A percentile compares a stretch with the other conserved stretches of the same genome.
Conservation (phyloP, 2,888 invertebrate species). For the Dorcus hopei region DNA sequence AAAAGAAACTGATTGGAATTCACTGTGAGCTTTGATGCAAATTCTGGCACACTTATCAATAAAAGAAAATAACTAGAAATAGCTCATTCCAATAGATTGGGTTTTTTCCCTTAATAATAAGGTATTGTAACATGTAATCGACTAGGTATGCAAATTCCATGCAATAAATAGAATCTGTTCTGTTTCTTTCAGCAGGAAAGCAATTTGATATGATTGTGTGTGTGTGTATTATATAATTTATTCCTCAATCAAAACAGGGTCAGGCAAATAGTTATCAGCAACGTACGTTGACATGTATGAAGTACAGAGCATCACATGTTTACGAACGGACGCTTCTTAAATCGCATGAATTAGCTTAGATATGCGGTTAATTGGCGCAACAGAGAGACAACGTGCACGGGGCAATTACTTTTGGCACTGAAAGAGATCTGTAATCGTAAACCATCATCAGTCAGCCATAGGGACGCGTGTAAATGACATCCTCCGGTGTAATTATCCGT, state of each 20-base stretch:
- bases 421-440: constrained; percentile 15
- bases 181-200: too few species aligned
- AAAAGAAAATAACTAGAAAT: too few species aligned
- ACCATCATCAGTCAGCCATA: constrained; percentile 17
- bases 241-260: constrained; percentile 8
- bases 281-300: neutral
- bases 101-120: too few species aligned
- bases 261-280: constrained; percentile 4
- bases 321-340: constrained; percentile 1
- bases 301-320: neutral
- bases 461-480: constrained; percentile 1
- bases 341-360: neutral
- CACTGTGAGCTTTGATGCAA: too few species aligned
- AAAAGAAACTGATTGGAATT: too few species aligned
- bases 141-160: too few species aligned
- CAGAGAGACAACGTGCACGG: neutral
- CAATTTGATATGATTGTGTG: too few species aligned
- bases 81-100: too few species aligned
- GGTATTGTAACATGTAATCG: too few species aligned
- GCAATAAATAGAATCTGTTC: too few species aligned
- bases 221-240: too few species aligned
- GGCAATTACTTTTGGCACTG: constrained; percentile 14
- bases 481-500: neutral
- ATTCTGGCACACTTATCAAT: too few species aligned
- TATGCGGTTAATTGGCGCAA: constrained; percentile 6